Evolutionary conservation across 2,113 vertebrate genomes (phyloP).

Genomic region (Calidris pugnax): DNA sequence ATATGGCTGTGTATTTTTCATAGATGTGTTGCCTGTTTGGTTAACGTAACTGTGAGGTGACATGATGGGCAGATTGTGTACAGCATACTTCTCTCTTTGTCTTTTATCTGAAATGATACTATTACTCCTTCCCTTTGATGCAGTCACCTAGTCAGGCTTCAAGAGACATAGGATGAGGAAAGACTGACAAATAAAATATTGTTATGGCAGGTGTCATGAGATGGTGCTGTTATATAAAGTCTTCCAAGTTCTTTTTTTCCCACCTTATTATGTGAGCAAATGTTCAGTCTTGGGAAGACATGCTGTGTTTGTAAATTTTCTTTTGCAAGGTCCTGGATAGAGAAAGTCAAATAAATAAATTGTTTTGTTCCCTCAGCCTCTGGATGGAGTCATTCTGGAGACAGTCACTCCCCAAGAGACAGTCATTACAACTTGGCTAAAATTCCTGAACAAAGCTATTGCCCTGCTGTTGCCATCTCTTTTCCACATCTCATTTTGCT

Average conservation of each 20-base stretch:
- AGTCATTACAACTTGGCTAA: neutral
- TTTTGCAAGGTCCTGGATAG: neutral
- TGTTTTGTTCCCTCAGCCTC: neutral
- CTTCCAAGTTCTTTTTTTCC: neutral
- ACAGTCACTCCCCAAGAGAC: neutral
- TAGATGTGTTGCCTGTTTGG: neutral
- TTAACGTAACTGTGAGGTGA: conserved; percentile 8
- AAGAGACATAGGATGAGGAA: conserved; percentile 26
- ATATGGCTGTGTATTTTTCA: neutral
- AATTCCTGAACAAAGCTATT: neutral
- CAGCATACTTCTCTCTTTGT: neutral
- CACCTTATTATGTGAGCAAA: conserved; percentile 2
- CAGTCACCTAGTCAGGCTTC: conserved; percentile 34
- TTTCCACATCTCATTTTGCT: conserved; percentile 1
- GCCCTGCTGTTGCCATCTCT: neutral
- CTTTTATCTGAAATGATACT: conserved; percentile 46
- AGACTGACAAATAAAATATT: conserved; percentile 58
- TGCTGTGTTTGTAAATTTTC: conserved; percentile 5
- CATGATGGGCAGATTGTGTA: conserved; percentile 41
- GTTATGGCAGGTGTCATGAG: conserved; percentile 32
- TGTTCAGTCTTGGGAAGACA: neutral
- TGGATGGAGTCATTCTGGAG: neutral
- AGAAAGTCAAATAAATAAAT: neutral
- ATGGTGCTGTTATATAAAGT: conserved; percentile 3
- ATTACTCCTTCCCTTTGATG: conserved; percentile 50